Evolutionary conservation across 2,797 vertebrate species (phyloP).

Genomic region (Tragopan temminckii): DNA sequence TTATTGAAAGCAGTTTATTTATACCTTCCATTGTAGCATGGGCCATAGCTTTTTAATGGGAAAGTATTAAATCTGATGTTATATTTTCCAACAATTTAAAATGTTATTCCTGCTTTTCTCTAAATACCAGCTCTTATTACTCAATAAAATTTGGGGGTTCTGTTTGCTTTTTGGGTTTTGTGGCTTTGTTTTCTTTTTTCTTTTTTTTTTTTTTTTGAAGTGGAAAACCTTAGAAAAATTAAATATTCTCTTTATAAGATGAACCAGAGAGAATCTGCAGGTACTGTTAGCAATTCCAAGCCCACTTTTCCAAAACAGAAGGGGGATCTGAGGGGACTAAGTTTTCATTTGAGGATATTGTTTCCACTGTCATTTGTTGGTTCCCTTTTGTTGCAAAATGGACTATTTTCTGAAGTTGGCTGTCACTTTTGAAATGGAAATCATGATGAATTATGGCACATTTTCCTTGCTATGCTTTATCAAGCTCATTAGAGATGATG

Average conservation of each 20-base stretch:
- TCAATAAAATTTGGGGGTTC: slow-evolving; percentile 31
- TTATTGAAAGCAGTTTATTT: slow-evolving; percentile 56
- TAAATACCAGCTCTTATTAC: slow-evolving; percentile 11
- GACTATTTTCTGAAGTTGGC: slow-evolving; percentile 58
- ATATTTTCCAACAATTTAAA: slow-evolving; percentile 49
- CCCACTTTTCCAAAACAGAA: not conserved
- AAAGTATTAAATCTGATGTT: slow-evolving; percentile 43
- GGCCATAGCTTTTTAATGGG: slow-evolving; percentile 51
- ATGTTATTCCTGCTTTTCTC: slow-evolving; percentile 33
- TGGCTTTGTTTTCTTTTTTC: not conserved
- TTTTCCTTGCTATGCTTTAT: slow-evolving; percentile 80
- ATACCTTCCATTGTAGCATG: slow-evolving; percentile 36
- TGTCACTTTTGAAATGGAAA: slow-evolving; percentile 80
- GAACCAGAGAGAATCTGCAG: not conserved
- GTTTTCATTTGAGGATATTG: slow-evolving; percentile 26
- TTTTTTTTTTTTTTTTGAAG: not conserved
- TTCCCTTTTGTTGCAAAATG: slow-evolving; percentile 65
- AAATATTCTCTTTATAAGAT: not conserved
- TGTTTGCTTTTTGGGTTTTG: not conserved
- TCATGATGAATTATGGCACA: slow-evolving; percentile 78
- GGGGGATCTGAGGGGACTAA: not conserved
- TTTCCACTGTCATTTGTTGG: slow-evolving; percentile 33
- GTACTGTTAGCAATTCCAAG: not conserved
- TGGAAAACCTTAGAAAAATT: slow-evolving; percentile 2
- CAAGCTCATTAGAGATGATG: slow-evolving; percentile 83